Evolutionary conservation across 2,888 invertebrate genomes (phyloP), one percentile per base, ranked within the genome.

Genomic region (Cataglyphis rosenhaueri): DNA sequence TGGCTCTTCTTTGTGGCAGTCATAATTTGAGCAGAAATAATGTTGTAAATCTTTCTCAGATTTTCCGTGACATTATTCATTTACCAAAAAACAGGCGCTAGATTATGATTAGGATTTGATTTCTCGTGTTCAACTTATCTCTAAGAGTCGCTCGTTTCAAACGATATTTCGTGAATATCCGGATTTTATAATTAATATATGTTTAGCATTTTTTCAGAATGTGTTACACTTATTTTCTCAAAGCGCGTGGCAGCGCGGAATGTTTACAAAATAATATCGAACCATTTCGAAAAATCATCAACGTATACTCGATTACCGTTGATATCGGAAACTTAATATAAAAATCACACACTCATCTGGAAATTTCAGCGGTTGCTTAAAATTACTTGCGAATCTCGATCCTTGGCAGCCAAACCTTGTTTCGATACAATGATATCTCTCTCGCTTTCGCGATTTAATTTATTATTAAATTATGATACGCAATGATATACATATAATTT

Each of bases 161-260:
- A 83, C 38, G 65, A 85, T 52, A 81, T 71, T 73, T 83, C 57
- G 29, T 73, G 79, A 85, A 88, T 84, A 85, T 76, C 65, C 62
- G 65, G 76, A 75, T 86, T 82, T 83, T 59, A n/a, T 29, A 44
- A 55, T 52, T 52, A n/a, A 57, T 78, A 81, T 62, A 44, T 32
- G 0, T 18, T 29, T 61, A 18, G 3, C 32, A 25, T 32, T 32
- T 18, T 61, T 18, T 61, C 9, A 9, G 18, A 8, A 9, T 10
- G 12, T 32, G 0, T 61, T 9, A 29, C 29, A 15, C 9, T 32
- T 15, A 8, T 32, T 61, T 61, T 32, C 15, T 68, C n/a, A n/a
- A 32, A 68, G 44, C n/a, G 52, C 32, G 10, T 70, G 32, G 59
- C 59, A 73, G 35, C 44, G n/a, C 41, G 44, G 73, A 79, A 79